Base-by-base conservation (phyloP, 2,888 invertebrate genomes). In the Exocentrus adspersus region DNA sequence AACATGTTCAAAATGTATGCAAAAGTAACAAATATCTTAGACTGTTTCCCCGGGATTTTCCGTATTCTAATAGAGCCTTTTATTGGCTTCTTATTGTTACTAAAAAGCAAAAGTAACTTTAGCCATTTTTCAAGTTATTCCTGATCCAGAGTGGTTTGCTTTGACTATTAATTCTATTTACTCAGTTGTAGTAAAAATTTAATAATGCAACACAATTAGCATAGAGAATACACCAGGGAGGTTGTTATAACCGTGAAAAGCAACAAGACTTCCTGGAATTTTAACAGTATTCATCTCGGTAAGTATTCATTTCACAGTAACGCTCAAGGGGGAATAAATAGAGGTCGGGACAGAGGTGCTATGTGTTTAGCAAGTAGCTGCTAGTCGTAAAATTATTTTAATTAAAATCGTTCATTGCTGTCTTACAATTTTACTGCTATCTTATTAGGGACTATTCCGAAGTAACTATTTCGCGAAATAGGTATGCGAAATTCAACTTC, bases 231-330 rank as follows among this genome's bases (percentile, higher is more conserved):
- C 56, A 16, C 56, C 24, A 16, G 20, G n/a, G 37, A 16, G 16
- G 51, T 52, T 46, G 21, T 45, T 43, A 56, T 45, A 45, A 45
- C 56, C 14, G 30, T 20, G 30, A 24, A 56, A 45, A 43, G 45
- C 17, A 56, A 56, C 45, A 30, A 32, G 16, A 41, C 16, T 53
- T 56, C 17, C 43, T 14, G 16, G 41, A 43, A 56, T 28, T 46
- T 19, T 24, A 56, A 43, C 30, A 45, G 45, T 56, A 56, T 45
- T 56, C 43, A 30, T 30, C 56, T 56, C n/a, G n/a, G n/a, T n/a
- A n/a, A 45, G 45, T 56, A 56, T 45, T 56, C 43, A 30, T 30
- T 45, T 56, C 56, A 2, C 12, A 56, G 56, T 43, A 46, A 28
- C 45, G 28, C 28, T n/a, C 21, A 6, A 9, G n/a, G 10, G 32